Base-by-base conservation (phyloP, 2,888 invertebrate species). In the Eulithis prunata region DNA sequence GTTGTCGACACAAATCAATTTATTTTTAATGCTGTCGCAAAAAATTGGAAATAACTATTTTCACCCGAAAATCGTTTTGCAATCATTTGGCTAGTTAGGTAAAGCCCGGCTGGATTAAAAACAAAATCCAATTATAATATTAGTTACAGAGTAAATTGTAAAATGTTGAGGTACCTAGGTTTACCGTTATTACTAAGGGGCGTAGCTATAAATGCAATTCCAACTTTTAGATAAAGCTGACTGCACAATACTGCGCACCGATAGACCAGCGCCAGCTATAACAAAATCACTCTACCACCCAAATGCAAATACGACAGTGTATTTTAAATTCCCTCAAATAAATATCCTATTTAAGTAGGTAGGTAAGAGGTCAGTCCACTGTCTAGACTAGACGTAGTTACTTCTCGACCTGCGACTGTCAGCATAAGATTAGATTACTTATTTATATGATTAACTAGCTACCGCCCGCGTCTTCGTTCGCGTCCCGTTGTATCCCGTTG, bases 371-470 rank as follows among this genome's bases (percentile, higher is more conserved):
- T 63, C 52, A 46, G 36, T 52, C 62, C 57, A 57, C 59, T 52
- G 64, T 55, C 55, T 64, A 64, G 59, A 64, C 55, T 64, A 64
- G 59, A 64, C 64, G 14, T 7, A 41, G 54, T 47, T 28, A 32
- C 21, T 43, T 7, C 58, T 43, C 41, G 51, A 59, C 52, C 32
- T 59, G 4, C n/a, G 32, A 49, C n/a, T 49, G 52, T n/a, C 3
- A 28, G n/a, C 51, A 38, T 6, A 7, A 36, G 46, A 60, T 56
- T 38, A 43, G 32, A 12, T 47, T 55, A 21, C 41, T 59, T 43
- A 43, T 21, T 21, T 21, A 21, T 21, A 21, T 21, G 21, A 21
- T 21, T n/a, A n/a, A n/a, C n/a, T n/a, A n/a, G n/a, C n/a, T n/a
- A n/a, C n/a, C n/a, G n/a, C n/a, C n/a, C n/a, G n/a, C n/a, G n/a